Evolutionary conservation across 2,888 invertebrate species (phyloP).

Genomic region (Macrophya annulata): DNA sequence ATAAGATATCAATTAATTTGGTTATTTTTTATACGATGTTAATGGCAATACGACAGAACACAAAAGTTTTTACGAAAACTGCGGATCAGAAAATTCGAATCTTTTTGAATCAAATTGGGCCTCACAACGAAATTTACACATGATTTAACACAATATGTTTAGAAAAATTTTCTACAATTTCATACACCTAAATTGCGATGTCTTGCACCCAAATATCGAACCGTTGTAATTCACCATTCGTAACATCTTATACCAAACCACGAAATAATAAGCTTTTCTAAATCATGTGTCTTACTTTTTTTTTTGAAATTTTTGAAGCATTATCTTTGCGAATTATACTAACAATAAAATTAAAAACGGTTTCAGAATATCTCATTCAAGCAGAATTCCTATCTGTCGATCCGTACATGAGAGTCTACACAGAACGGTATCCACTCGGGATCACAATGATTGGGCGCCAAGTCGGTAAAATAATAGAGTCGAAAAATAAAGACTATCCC

Average conservation of each 20-base stretch:
- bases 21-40: no score
- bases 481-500: constrained; percentile 84
- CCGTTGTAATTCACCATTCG: neutral
- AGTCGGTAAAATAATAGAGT: constrained; percentile 86
- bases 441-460: constrained; percentile 87
- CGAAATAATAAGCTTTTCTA: no score
- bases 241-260: neutral
- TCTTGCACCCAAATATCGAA: no score
- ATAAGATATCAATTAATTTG: no score
- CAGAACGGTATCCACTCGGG: constrained; percentile 81
- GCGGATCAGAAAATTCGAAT: no score
- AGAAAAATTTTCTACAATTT: neutral
- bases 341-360: neutral
- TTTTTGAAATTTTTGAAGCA: neutral
- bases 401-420: constrained; percentile 86
- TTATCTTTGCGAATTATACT: neutral
- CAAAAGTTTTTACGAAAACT: no score
- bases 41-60: no score
- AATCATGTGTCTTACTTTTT: no score
- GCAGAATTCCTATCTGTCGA: constrained; percentile 88
- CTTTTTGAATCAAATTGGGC: no score
- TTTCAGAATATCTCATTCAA: constrained; percentile 85
- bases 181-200: no score
- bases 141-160: no score
- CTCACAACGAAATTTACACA: no score